Conservation (phyloP, 2,797 vertebrate species). For the Aselliscus stoliczkanus region DNA sequence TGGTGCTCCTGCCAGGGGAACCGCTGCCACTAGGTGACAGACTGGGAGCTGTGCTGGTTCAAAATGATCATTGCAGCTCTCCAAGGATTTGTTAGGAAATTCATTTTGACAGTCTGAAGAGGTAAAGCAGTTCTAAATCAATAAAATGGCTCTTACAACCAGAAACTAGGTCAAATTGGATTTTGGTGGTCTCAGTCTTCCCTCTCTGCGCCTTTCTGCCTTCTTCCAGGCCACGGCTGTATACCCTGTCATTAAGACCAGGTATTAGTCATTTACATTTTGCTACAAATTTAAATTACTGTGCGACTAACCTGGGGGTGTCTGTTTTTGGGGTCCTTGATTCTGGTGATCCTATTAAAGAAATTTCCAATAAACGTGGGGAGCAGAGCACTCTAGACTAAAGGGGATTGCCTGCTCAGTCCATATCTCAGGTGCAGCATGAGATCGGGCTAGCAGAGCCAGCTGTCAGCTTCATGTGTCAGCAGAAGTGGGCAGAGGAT, state of each 20-base stretch:
- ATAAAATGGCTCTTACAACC: neutral
- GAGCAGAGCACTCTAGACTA: neutral
- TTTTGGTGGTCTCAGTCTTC: neutral
- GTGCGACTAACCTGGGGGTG: neutral
- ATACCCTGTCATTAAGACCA: neutral
- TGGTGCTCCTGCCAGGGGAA: neutral
- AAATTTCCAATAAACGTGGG: no score
- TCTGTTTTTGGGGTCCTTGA: neutral
- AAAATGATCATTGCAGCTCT: fast-evolving
- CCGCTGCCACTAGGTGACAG: fast-evolving
- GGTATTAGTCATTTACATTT: neutral
- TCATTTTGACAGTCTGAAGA: neutral
- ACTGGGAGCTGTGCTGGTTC: neutral
- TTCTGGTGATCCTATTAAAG: neutral
- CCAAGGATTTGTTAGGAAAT: neutral
- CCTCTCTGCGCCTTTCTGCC: neutral
- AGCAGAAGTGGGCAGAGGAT: neutral
- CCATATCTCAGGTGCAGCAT: neutral
- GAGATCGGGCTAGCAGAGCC: neutral
- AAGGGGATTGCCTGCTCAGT: neutral
- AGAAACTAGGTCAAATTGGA: neutral
- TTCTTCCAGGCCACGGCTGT: neutral
- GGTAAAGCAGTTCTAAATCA: neutral
- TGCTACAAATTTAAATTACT: neutral
- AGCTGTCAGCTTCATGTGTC: neutral